phyloP scores from a whole-genome alignment of 2,797 vertebrate species.

The Oreochromis grahami region DNA sequence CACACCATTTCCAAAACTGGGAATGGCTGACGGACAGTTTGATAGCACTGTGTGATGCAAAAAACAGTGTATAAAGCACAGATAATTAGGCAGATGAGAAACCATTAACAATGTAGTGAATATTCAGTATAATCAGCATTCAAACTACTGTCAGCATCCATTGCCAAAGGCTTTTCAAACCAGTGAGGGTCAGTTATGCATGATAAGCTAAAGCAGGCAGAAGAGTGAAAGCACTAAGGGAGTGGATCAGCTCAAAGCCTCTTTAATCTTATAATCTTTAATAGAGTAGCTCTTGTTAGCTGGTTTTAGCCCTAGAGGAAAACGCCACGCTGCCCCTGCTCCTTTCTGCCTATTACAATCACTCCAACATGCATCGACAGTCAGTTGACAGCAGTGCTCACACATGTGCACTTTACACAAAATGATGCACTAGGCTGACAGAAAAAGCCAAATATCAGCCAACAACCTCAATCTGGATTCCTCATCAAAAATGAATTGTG shows the following conservation, averaged over 20 bases:
- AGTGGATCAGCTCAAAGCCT: conserved; percentile 35
- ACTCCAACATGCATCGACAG: conserved; percentile 10
- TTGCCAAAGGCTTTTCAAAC: not conserved
- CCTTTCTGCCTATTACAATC: conserved; percentile 26
- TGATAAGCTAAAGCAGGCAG: conserved; percentile 7
- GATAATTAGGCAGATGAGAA: not conserved
- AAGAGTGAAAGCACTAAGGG: conserved; percentile 22
- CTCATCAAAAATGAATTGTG: not conserved
- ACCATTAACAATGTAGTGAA: not conserved
- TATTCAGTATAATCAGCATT: not conserved
- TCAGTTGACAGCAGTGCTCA: not conserved
- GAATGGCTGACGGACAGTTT: not conserved
- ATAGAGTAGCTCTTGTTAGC: conserved; percentile 57
- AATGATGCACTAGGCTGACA: not conserved
- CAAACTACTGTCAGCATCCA: not conserved
- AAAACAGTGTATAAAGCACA: not conserved
- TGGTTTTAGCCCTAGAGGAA: conserved; percentile 20
- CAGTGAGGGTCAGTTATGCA: not conserved
- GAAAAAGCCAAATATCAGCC: not conserved
- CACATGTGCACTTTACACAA: not conserved
- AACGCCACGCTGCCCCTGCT: conserved; percentile 1
- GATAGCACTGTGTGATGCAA: too few species aligned
- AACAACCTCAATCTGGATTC: not conserved
- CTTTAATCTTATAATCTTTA: conserved; percentile 58
- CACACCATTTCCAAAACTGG: not conserved